Evolutionary conservation across 2,797 vertebrate species (phyloP).

Genomic region (Bovichtus variegatus): DNA sequence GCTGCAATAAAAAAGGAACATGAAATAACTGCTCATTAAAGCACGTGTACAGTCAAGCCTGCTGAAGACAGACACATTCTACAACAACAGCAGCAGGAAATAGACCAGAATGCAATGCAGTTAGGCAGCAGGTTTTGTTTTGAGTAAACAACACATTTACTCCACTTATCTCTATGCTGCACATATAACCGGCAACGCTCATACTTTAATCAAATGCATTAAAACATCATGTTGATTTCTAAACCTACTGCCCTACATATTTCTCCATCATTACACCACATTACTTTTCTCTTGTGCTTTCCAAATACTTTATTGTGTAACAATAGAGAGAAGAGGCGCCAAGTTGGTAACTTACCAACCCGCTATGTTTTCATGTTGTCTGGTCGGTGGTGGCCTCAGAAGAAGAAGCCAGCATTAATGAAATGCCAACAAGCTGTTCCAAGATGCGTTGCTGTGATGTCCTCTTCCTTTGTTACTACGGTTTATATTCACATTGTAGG

Average conservation of each 20-base stretch:
- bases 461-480: constrained; percentile 55
- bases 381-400: constrained; percentile 6
- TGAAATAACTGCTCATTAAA: background rate
- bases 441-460: constrained; percentile 17
- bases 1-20: background rate
- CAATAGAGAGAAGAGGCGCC: background rate
- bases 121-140: background rate
- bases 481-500: constrained; percentile 44
- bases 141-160: background rate
- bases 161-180: background rate
- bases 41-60: constrained; percentile 13
- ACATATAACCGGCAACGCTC: background rate
- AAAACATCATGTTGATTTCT: background rate
- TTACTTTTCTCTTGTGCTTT: background rate
- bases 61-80: background rate
- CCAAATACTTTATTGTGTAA: background rate
- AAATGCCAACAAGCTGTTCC: constrained; percentile 18
- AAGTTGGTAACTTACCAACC: background rate
- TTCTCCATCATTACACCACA: background rate
- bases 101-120: background rate
- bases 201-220: background rate
- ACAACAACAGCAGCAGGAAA: constrained; percentile 7
- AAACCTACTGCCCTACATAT: background rate
- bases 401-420: constrained; percentile 33
- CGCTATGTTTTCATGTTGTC: background rate